Evolutionary conservation across 1,140 invertebrate species (phyloP), one percentile per base, ranked within the genome.

Genomic region (Drosophila subpulchrella): DNA sequence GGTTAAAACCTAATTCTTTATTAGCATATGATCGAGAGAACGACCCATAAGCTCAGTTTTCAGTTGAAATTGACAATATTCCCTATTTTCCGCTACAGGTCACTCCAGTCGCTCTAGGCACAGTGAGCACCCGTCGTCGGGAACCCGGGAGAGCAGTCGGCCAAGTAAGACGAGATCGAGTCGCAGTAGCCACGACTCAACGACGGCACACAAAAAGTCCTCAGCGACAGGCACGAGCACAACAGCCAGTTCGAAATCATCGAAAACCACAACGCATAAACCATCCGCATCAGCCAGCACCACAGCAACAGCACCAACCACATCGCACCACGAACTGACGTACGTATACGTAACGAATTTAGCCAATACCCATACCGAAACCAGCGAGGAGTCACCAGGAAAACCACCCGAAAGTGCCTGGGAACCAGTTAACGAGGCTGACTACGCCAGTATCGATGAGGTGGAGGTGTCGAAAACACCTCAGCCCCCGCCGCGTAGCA

Each of bases 311-410:
- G 20, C 54, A 51, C 13, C 84, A 73, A 42, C 65, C 55, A 51
- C 72, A 50, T 39, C 75, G 57, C 78, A 86, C 86, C 78, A 79
- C 79, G 82, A 90, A 78, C 88, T 82, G 90, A 91, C 90, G 89
- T 91, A 91, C 86, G 90, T 91, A 91, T 91, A 77, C 90, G 90
- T 91, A 90, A 91, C 81, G 86, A 90, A 90, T 90, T 91, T 91
- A 91, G 70, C 71, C 75, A 66, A 81, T 73, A 84, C 54, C 79
- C 7, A 83, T 73, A 84, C 54, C 79, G 66, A 84, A 84, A 78
- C 72, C 81, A 58, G 10, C 57, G 67, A 88, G 54, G 46, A 48
- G 36, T 20, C 61, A 8, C 20, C 27, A 12, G 62, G 27, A 17
- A 34, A 48, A 10, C 6, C 17, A 24, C n/a, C 8, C 6, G 53